Evolutionary conservation across 2,113 vertebrate genomes (phyloP), one percentile per base, ranked within the genome.

Genomic region (Epinephelus moara): DNA sequence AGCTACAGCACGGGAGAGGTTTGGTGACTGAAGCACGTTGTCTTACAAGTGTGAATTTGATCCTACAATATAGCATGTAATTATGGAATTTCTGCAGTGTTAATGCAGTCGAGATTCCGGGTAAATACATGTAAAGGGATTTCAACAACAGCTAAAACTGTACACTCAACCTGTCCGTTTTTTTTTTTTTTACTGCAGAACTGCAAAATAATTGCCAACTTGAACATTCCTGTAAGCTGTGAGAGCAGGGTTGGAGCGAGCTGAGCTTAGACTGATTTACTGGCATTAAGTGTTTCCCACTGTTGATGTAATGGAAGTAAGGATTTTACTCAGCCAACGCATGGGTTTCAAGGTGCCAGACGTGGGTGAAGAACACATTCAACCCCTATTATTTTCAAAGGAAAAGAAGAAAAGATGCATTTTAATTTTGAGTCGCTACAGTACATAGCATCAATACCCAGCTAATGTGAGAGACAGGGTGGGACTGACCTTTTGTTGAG

Each of bases 231-330:
- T 70, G 85, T 63, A 71, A 86, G 59, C 73, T 40, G 70, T 70
- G 89, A 88, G 79, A 70, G 75, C 74, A 69, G 70, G 77, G 61
- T 10, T 68, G 86, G 77, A 85, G 21, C 1, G 14, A 40, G 80
- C 52, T 2, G 18, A 78, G 78, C 47, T 73, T n/a, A 40, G 59
- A 61, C 83, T 87, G 82, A 87, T 87, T 81, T 76, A 85, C 61
- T 77, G 88, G 88, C 79, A 66, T 47, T 18, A 79, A 75, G 47
- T 59, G 75, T 84, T 90, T 84, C 75, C 86, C 66, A 78, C 64
- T 75, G 90, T 73, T 90, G 82, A 90, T 75, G 80, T 89, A 82
- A 85, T 82, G 75, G 80, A 88, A 87, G 80, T 62, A 53, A 52
- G 47, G 61, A 63, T 62, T 75, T 64, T 55, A 63, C 53, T 77